A percentile compares a stretch with the other conserved stretches of the same genome.
phyloP scores from a whole-genome alignment of 2,113 vertebrate genomes.

The Neodontobutis hainanensis region DNA sequence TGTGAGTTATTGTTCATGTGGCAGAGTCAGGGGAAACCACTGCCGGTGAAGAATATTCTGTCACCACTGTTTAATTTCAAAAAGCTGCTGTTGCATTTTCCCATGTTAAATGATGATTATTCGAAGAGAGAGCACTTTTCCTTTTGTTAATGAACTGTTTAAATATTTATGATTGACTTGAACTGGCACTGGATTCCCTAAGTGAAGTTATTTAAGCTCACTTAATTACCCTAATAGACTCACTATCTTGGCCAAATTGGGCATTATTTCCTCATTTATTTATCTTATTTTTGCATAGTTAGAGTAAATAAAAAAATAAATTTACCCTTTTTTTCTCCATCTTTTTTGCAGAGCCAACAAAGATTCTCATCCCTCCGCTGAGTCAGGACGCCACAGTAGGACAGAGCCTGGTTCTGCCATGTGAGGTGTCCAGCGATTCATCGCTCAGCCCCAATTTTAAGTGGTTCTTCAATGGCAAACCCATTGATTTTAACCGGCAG shows the following conservation, averaged over 20 bases:
- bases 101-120: slow-evolving; percentile 63
- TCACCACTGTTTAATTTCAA: slow-evolving; percentile 65
- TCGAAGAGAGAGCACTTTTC: slow-evolving; percentile 31
- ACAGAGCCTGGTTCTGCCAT: slow-evolving; percentile 88
- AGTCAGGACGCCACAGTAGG: slow-evolving; percentile 87
- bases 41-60: slow-evolving; percentile 52
- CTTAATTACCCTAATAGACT: slow-evolving; percentile 58
- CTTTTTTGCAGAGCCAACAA: slow-evolving; percentile 81
- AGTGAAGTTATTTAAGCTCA: slow-evolving; percentile 61
- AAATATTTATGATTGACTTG: slow-evolving; percentile 65
- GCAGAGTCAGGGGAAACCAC: slow-evolving; percentile 53
- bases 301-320: not conserved
- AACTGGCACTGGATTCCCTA: slow-evolving; percentile 20
- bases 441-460: slow-evolving; percentile 80
- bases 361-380: slow-evolving; percentile 80
- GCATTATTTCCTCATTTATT: slow-evolving; percentile 47
- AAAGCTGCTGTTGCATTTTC: slow-evolving; percentile 58
- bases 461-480: slow-evolving; percentile 86
- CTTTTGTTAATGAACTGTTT: slow-evolving; percentile 54
- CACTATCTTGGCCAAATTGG: slow-evolving; percentile 48
- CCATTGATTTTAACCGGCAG: slow-evolving; percentile 82
- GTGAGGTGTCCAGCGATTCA: slow-evolving; percentile 86
- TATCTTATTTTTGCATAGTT: slow-evolving; percentile 25
- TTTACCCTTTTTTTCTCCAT: slow-evolving; percentile 11
- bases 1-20: slow-evolving; percentile 79